Base-by-base conservation (phyloP, 2,797 vertebrate species). In the Melanotaenia maccullochi region DNA sequence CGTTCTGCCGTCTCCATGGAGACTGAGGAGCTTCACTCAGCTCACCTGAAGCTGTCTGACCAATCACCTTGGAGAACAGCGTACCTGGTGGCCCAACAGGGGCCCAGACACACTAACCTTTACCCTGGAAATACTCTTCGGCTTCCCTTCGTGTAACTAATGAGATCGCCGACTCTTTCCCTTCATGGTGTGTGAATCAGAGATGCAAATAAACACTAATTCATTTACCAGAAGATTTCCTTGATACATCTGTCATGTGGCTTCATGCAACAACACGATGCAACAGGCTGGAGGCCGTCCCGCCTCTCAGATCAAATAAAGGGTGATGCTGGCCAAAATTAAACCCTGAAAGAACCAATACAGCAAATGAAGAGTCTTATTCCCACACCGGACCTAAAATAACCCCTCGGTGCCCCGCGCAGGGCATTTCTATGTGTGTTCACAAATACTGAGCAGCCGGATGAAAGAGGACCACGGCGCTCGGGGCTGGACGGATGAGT, bases 51-150 rank as follows among this genome's bases (percentile, higher is more conserved):
- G 35, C 81, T 81, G 69, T 72, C 82, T 88, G 88, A 92, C 89
- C 93, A 90, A 89, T 86, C 81, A 82, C 67, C 82, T 81, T 36
- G 35, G 79, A 71, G 75, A 79, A 51, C 77, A 76, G 82, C 63
- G 81, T 86, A 89, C 83, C 79, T 22, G 77, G 68, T 73, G 54
- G 70, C 84, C 1, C 89, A 75, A 76, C 88, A 70, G 88, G 88
- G 87, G 81, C 77, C 35, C 62, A 75, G 85, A 84, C 89, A 86
- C 90, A 82, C 83, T 88, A 90, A 89, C 90, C 91, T 92, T 90
- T 88, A 84, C 62, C 87, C 89, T 76, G 78, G 75, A 87, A 90
- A 87, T 84, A 85, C 87, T 73, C 66, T 82, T 75, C 75, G 69
- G 74, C 83, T 82, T 2, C 25, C 25, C 25, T 25, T 25, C 2